Conservation (phyloP, 2,113 vertebrate genomes). For the Manacus vitellinus region DNA sequence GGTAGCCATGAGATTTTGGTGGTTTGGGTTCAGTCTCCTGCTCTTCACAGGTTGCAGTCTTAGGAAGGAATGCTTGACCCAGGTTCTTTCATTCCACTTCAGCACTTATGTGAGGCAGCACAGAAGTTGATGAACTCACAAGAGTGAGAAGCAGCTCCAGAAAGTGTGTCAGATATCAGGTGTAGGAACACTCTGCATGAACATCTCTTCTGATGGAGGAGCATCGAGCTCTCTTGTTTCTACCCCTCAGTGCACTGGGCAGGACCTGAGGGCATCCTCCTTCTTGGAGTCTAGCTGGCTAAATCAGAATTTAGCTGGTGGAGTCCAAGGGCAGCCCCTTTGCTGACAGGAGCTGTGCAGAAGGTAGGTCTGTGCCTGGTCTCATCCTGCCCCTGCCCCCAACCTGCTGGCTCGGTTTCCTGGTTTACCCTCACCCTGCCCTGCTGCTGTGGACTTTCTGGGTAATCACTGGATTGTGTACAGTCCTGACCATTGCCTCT, state of each 20-base stretch:
- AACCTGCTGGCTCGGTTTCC: neutral
- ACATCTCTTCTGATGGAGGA: neutral
- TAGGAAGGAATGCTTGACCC: neutral
- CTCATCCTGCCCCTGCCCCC: neutral
- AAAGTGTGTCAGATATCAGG: neutral
- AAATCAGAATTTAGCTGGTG: neutral
- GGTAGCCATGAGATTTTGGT: fast-evolving
- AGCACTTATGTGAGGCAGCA: neutral
- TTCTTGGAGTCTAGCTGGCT: neutral
- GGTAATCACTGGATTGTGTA: no score
- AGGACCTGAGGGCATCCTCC: neutral
- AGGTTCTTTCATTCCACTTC: neutral
- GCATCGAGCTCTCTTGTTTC: neutral
- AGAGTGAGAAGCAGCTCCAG: neutral
- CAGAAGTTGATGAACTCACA: neutral
- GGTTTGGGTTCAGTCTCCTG: neutral
- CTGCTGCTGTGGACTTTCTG: neutral
- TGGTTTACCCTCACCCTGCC: neutral
- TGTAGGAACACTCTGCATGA: neutral
- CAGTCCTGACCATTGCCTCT: neutral
- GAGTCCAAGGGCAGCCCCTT: neutral
- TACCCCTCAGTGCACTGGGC: neutral
- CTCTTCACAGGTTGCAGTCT: neutral
- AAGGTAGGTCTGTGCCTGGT: neutral
- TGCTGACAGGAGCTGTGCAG: neutral